Evolutionary conservation across 2,888 invertebrate species (phyloP).

Genomic region (Tetramorium bicarinatum): DNA sequence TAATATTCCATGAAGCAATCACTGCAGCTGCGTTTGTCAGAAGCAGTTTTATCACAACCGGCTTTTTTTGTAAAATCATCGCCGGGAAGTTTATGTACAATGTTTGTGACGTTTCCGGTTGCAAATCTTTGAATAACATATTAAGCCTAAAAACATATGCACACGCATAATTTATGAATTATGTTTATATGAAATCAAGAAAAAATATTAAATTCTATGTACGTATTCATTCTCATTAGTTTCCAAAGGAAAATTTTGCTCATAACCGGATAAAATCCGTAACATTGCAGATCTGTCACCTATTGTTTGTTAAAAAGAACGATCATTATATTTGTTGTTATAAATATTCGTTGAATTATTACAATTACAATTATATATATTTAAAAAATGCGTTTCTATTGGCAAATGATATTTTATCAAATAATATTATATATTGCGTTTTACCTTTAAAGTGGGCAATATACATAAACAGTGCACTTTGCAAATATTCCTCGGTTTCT

Average conservation of each 20-base stretch:
- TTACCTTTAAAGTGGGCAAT: slow-evolving; percentile 84
- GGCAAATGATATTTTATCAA: not conserved
- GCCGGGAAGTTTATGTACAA: slow-evolving; percentile 54
- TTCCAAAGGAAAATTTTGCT: slow-evolving; percentile 85
- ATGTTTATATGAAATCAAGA: not conserved
- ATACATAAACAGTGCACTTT: slow-evolving; percentile 80
- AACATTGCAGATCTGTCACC: slow-evolving; percentile 69
- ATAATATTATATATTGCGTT: slow-evolving; percentile 70
- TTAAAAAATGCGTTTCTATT: not conserved
- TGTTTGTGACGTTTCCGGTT: slow-evolving; percentile 53
- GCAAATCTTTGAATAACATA: slow-evolving; percentile 42
- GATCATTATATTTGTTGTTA: not conserved
- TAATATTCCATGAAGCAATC: slow-evolving; percentile 45
- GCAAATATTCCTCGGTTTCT: slow-evolving; percentile 72
- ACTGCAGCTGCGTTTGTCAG: slow-evolving; percentile 58
- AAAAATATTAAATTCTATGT: slow-evolving; percentile 62
- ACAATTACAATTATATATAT: slow-evolving; percentile 20
- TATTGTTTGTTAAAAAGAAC: slow-evolving; percentile 27
- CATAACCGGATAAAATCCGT: slow-evolving; percentile 74
- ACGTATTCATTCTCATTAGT: slow-evolving; percentile 85
- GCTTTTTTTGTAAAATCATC: slow-evolving; percentile 43
- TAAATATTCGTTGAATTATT: not conserved
- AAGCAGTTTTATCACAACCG: slow-evolving; percentile 53
- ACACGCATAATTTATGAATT: not conserved
- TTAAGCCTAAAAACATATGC: slow-evolving; percentile 59